Evolutionary conservation across 2,113 vertebrate species (phyloP), one percentile per base, ranked within the genome.

Genomic region (Leucopsar rothschildi): DNA sequence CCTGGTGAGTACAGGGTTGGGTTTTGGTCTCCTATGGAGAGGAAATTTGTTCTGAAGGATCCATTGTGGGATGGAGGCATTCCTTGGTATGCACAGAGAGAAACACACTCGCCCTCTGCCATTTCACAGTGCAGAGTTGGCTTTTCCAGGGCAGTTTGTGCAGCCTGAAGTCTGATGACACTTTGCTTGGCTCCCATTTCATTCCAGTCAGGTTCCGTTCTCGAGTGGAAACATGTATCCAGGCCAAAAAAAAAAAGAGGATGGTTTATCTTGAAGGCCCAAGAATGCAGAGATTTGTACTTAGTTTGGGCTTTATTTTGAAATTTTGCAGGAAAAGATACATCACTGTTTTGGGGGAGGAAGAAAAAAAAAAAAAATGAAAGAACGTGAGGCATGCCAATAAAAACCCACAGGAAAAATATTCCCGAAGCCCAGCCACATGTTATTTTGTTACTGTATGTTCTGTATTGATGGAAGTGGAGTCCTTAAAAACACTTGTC

Each of bases 171-270:
- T 85, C 86, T 72, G 59, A 39, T 91, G 80, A 82, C 57, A 66
- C 82, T 69, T 90, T 3, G 18, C 80, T 91, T 89, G 94, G 77
- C 83, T 91, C 73, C 23, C 0, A 0, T 65, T 97, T 92, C 35
- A 22, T 94, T 90, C 64, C 71, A 90, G 29, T 63, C 68, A 93
- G 91, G 68, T 93, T 95, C 86, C 7, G 1, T 85, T 95, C 93
- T 94, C 80, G 83, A 95, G 69, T 95, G 95, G 94, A 97, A 97
- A 96, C 75, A 71, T 76, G 69, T 91, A 90, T 80, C 72, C 65
- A 63, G 52, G 88, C 96, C 86, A 95, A 75, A 92, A 85, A 75
- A 92, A 63, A 90, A 82, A 72, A 71, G n/a, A 31, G 47, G 50
- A 63, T 56, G 50, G 86, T 97, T 97, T 96, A 92, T 97, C 91